These are phyloP conservation scores for Rhinoraja longicauda DNA, from an alignment of 2,797 vertebrate genomes.

Conservation along the genomic window DNA sequence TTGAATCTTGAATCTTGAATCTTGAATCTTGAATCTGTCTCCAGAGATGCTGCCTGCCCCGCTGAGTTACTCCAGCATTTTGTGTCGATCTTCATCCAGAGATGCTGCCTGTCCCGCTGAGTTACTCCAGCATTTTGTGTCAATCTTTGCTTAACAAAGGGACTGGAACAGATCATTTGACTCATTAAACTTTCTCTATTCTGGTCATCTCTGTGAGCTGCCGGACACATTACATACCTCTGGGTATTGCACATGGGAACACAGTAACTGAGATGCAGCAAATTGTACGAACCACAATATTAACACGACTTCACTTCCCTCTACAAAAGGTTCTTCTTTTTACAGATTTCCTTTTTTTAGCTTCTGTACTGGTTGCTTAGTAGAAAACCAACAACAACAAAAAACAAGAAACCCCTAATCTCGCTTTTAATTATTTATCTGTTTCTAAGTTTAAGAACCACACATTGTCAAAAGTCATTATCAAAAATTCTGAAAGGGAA, in stretches of 20 bases:
- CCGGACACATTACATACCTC: no score
- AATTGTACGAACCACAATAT: not conserved
- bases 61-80: no score
- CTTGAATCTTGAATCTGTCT: no score
- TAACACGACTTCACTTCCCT: not conserved
- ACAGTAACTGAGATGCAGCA: not conserved
- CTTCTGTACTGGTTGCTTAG: not conserved
- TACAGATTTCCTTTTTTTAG: slow-evolving; percentile 14
- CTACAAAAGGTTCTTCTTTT: not conserved
- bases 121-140: no score
- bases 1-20: no score
- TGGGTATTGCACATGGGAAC: no score
- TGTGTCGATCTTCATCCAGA: no score
- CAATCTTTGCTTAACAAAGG: not conserved
- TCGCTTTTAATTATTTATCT: not conserved
- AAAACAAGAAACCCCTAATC: not conserved
- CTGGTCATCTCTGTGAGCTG: not conserved
- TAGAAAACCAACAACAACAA: not conserved
- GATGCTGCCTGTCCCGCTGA: no score
- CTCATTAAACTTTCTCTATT: not conserved
- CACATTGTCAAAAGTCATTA: not conserved
- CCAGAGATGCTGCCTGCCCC: no score
- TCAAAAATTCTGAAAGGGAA: not conserved
- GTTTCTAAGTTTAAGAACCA: not conserved
- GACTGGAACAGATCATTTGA: not conserved